A percentile compares a stretch with the other conserved stretches of the same genome.
Conservation (phyloP, 2,797 vertebrate species). For the Aphelocoma californica region DNA sequence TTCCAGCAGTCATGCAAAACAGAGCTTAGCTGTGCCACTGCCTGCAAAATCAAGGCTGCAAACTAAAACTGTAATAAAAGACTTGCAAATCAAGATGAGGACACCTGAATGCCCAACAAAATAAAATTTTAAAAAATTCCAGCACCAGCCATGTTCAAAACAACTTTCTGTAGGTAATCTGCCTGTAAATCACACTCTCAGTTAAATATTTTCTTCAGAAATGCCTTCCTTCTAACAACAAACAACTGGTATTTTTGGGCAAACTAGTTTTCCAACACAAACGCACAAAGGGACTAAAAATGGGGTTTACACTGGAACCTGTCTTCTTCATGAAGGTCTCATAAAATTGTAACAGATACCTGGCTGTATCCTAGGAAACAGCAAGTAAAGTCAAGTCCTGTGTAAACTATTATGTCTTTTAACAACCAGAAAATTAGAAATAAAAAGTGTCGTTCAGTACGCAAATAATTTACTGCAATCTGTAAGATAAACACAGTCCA, state of each 20-base stretch:
- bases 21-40: background rate
- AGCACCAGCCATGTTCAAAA: background rate
- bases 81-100: background rate
- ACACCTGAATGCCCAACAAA: background rate
- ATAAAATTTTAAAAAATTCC: background rate
- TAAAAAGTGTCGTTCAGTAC: background rate
- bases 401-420: conserved; percentile 68
- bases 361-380: conserved; percentile 75
- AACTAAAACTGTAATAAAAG: background rate
- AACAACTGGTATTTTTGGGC: background rate
- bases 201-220: background rate
- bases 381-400: conserved; percentile 66
- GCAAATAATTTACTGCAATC: conserved; percentile 9
- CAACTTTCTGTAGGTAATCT: background rate
- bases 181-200: background rate
- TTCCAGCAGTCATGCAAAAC: background rate
- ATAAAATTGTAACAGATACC: conserved; percentile 60
- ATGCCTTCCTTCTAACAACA: background rate
- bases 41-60: background rate
- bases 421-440: conserved; percentile 68
- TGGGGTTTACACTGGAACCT: background rate
- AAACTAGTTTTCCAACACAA: background rate
- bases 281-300: background rate
- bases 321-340: conserved; percentile 36
- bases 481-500: background rate